Conservation (phyloP, 23 tunicate species). For the Pegea sp. region DNA sequence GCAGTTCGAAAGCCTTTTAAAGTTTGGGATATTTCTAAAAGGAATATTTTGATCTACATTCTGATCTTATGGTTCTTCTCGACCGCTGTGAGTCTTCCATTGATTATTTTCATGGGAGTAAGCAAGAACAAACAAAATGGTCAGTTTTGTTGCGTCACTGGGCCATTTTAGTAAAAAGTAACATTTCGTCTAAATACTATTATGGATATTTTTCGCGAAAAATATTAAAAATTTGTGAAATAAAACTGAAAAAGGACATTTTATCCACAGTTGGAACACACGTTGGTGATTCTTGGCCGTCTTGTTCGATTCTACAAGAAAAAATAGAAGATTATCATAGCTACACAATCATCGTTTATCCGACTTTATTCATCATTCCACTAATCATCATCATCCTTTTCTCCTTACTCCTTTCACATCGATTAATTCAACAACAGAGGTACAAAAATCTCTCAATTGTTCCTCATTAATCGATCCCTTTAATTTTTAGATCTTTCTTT, state of each 20-base stretch:
- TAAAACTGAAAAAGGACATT: neutral
- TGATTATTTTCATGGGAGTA: constrained; percentile 2
- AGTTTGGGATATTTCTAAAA: neutral
- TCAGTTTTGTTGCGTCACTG: neutral
- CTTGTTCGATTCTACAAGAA: constrained; percentile 8
- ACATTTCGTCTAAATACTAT: too few species aligned
- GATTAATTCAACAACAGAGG: neutral
- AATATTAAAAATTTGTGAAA: neutral
- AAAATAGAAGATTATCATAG: constrained; percentile 3
- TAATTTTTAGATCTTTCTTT: too few species aligned
- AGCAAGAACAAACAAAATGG: constrained; percentile 1
- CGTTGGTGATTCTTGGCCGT: constrained; percentile 4
- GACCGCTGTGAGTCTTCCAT: neutral
- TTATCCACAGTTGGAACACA: neutral
- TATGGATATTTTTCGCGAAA: neutral
- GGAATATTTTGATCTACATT: neutral
- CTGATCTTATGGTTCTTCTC: neutral
- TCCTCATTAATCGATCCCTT: too few species aligned
- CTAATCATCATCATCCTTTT: constrained; percentile 5
- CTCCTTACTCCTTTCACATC: neutral
- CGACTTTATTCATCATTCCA: constrained; percentile 8
- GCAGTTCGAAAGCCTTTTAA: neutral
- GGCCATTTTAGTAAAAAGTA: neutral
- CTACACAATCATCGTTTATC: constrained; percentile 5
- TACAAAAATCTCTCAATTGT: too few species aligned